phyloP scores from a whole-genome alignment of 2,888 invertebrate genomes.

The Allophyes oxyacanthae region DNA sequence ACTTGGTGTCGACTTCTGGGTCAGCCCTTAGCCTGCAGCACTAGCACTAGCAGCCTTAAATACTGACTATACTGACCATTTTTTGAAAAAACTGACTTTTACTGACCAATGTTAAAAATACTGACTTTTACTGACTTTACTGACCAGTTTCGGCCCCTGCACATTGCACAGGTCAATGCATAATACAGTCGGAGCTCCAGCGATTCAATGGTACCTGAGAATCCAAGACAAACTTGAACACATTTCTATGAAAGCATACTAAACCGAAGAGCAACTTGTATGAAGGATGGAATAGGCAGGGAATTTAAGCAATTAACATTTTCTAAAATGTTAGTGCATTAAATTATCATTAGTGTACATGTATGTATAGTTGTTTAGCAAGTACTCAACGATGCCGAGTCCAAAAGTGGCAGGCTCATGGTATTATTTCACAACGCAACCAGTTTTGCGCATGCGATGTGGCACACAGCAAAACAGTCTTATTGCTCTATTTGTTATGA shows the following conservation, averaged over 20 bases:
- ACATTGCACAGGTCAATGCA: constrained; percentile 41
- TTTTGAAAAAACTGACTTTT: too few relatives aligned
- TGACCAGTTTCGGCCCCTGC: too few relatives aligned
- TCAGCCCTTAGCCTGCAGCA: too few relatives aligned
- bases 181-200: constrained; percentile 39
- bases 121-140: too few relatives aligned
- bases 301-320: constrained; percentile 41
- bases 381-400: constrained; percentile 39
- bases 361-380: constrained; percentile 5
- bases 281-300: constrained; percentile 21
- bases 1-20: too few relatives aligned
- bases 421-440: constrained; percentile 75
- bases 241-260: constrained; percentile 31
- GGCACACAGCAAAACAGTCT: constrained; percentile 68
- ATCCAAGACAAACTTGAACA: constrained; percentile 43
- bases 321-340: constrained; percentile 40
- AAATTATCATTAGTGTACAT: constrained; percentile 39
- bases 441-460: constrained; percentile 75
- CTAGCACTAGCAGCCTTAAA: too few relatives aligned
- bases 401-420: constrained; percentile 63
- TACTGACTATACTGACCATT: too few relatives aligned
- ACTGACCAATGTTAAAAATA: too few relatives aligned
- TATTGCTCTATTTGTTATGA: constrained; percentile 79
- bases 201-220: constrained; percentile 32
- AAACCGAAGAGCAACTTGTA: constrained; percentile 35